These are phyloP conservation scores for Nephrotoma guestfalica DNA, from an alignment of 2,888 invertebrate genomes.

Conservation along the genomic window DNA sequence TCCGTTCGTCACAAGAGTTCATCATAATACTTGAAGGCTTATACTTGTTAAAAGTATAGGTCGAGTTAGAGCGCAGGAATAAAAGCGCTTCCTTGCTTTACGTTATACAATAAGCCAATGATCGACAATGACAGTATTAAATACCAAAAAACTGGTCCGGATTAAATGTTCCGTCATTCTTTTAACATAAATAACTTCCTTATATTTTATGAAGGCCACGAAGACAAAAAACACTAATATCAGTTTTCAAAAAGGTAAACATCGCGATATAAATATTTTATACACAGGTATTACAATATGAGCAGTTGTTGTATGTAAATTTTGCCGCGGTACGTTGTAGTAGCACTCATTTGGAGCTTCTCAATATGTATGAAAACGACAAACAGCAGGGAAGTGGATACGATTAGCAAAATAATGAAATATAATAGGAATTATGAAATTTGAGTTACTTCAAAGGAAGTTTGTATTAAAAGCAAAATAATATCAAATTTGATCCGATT, in stretches of 20 bases:
- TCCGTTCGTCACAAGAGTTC: no score
- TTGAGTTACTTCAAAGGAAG: not conserved
- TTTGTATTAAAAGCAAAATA: not conserved
- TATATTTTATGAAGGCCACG: not conserved
- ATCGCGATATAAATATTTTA: not conserved
- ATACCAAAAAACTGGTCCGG: no score
- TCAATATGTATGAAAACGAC: not conserved
- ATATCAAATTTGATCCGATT: not conserved
- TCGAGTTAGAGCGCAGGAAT: no score
- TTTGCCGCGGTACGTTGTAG: not conserved
- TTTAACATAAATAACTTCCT: not conserved
- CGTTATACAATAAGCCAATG: no score
- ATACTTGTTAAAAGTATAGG: no score
- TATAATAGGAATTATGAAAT: no score
- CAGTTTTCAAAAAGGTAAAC: not conserved
- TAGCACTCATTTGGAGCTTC: not conserved
- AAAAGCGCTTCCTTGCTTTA: no score
- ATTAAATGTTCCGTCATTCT: no score
- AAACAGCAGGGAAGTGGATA: not conserved
- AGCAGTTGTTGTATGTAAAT: not conserved
- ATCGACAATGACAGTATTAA: no score
- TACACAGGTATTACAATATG: not conserved
- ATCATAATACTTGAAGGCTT: no score
- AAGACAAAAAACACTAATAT: not conserved
- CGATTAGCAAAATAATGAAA: not conserved